Evolutionary conservation across 2,888 invertebrate genomes (phyloP).

Genomic region (Alcis repandata): DNA sequence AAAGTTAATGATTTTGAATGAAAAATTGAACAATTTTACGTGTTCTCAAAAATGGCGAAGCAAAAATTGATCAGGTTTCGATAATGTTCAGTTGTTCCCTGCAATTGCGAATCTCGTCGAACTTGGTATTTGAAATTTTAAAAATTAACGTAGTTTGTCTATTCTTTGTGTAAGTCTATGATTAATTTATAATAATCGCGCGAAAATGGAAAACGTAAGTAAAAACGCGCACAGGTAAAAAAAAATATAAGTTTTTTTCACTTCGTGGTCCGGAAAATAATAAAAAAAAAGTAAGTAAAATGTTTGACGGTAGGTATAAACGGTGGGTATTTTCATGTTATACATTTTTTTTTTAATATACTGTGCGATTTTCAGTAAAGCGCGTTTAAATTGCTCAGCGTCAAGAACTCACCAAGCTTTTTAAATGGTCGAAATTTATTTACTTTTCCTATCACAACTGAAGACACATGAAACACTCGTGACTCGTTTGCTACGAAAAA

Average conservation of each 20-base stretch:
- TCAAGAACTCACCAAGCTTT: neutral
- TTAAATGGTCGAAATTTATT: neutral
- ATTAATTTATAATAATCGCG: slow-evolving; percentile 35
- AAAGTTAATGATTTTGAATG: slow-evolving; percentile 3
- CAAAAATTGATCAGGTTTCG: neutral
- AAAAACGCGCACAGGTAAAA: slow-evolving; percentile 49
- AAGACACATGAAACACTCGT: neutral
- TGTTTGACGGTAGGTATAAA: slow-evolving; percentile 70
- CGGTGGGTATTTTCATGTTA: slow-evolving; percentile 63
- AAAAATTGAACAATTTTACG: neutral
- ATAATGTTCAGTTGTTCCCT: slow-evolving; percentile 5
- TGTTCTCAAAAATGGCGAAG: neutral
- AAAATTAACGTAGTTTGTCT: slow-evolving; percentile 38
- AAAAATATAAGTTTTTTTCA: slow-evolving; percentile 34
- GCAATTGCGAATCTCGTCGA: slow-evolving; percentile 6
- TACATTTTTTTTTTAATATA: slow-evolving; percentile 42
- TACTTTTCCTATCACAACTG: neutral
- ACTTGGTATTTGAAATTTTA: slow-evolving; percentile 19
- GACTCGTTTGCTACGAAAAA: too few species aligned
- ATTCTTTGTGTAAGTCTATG: slow-evolving; percentile 38
- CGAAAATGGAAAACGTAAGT: slow-evolving; percentile 43
- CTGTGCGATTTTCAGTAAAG: slow-evolving; percentile 22
- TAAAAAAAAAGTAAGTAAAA: slow-evolving; percentile 49
- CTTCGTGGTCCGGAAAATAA: slow-evolving; percentile 47
- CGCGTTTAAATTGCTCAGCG: slow-evolving; percentile 4